phyloP scores from a whole-genome alignment of 92 coral and sea anemone species.

The Metridium senile region DNA sequence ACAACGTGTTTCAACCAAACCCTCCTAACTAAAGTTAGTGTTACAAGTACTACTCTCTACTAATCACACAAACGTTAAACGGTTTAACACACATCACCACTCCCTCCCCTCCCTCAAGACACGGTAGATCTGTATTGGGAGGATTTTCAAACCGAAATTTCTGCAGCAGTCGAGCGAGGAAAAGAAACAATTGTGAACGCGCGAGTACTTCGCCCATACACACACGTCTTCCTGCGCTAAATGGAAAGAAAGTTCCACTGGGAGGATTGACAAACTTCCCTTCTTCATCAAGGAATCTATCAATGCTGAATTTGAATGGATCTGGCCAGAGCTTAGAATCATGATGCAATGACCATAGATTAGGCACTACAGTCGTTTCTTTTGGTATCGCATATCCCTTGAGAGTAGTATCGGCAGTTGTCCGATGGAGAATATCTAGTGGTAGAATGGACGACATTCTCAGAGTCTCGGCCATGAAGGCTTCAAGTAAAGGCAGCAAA shows the following conservation, averaged over 20 bases:
- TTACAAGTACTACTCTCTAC: not conserved
- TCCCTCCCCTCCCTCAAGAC: constrained; percentile 33
- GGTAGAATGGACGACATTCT: constrained; percentile 33
- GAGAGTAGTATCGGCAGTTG: constrained; percentile 36
- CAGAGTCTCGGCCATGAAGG: constrained; percentile 47
- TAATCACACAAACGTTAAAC: constrained; percentile 36
- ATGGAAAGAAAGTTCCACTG: constrained; percentile 33
- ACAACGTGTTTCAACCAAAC: no score
- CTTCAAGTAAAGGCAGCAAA: constrained; percentile 52
- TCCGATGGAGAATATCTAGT: constrained; percentile 20
- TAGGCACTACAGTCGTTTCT: constrained; percentile 32
- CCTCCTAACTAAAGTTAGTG: no score
- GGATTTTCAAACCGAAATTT: constrained; percentile 55
- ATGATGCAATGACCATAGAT: constrained; percentile 53
- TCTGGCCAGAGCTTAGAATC: constrained; percentile 51
- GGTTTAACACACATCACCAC: constrained; percentile 53
- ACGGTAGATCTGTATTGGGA: constrained; percentile 38
- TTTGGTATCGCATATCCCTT: constrained; percentile 54
- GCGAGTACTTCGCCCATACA: constrained; percentile 52
- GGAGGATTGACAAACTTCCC: constrained; percentile 39
- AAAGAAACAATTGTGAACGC: constrained; percentile 36
- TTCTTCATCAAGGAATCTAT: constrained; percentile 53
- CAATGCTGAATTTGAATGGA: constrained; percentile 44
- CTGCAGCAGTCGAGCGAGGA: constrained; percentile 46
- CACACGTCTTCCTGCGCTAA: constrained; percentile 43